phyloP scores from a whole-genome alignment of 2,888 invertebrate species.

The Erebia aethiops region DNA sequence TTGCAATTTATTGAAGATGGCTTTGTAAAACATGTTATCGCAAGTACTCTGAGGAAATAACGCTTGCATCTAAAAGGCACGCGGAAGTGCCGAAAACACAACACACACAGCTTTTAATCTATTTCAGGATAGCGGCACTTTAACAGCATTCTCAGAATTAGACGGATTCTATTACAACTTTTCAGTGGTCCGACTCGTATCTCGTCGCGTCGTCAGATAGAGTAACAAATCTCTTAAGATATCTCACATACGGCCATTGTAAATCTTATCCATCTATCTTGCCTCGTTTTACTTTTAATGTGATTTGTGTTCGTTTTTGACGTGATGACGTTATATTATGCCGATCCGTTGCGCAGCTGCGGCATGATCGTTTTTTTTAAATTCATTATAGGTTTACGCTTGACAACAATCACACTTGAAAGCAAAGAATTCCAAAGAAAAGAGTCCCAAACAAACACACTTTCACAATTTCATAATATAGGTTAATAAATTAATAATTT shows the following conservation, averaged over 20 bases:
- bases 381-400: too few relatives aligned
- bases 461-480: too few relatives aligned
- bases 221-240: conserved; percentile 54
- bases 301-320: background rate
- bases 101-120: conserved; percentile 42
- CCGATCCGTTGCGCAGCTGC: too few relatives aligned
- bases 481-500: too few relatives aligned
- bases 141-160: conserved; percentile 55
- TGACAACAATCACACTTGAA: too few relatives aligned
- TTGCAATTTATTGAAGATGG: background rate
- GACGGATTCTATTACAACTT: conserved; percentile 54
- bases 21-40: background rate
- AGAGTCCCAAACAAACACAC: too few relatives aligned
- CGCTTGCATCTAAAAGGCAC: conserved; percentile 20
- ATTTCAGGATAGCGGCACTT: conserved; percentile 44
- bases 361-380: too few relatives aligned
- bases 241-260: conserved; percentile 31
- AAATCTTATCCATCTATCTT: conserved; percentile 30
- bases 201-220: conserved; percentile 44
- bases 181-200: conserved; percentile 48
- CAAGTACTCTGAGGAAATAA: background rate
- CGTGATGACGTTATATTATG: too few relatives aligned
- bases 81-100: conserved; percentile 34
- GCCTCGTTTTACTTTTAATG: background rate
- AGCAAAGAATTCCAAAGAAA: too few relatives aligned